phyloP scores from a whole-genome alignment of 2,888 invertebrate species.

The Arenicola marina region DNA sequence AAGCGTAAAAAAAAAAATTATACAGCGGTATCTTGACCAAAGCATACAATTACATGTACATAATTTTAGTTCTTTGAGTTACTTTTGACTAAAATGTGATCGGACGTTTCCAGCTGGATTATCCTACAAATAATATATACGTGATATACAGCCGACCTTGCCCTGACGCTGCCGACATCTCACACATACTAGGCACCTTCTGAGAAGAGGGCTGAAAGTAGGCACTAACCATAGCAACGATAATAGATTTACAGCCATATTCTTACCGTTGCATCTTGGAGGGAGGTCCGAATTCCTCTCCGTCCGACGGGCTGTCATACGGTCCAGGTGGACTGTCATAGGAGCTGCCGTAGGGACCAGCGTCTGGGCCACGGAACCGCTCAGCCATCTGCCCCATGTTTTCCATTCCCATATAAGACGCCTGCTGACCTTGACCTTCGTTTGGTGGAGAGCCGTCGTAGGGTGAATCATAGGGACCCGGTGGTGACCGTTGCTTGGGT shows the following conservation, averaged over 20 bases:
- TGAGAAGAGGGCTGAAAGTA: no score
- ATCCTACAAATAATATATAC: no score
- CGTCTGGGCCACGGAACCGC: neutral
- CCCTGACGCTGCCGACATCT: no score
- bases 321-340: conserved; percentile 49
- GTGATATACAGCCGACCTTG: no score
- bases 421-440: neutral
- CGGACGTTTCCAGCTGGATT: no score
- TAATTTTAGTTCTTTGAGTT: no score
- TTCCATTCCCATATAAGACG: neutral
- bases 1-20: neutral
- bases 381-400: neutral
- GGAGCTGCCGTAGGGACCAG: conserved; percentile 24
- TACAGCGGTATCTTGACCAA: neutral
- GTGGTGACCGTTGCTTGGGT: conserved; percentile 7
- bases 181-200: no score
- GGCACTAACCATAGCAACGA: no score
- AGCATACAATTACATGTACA: no score
- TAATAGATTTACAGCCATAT: no score
- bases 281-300: conserved; percentile 37
- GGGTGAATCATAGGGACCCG: conserved; percentile 21
- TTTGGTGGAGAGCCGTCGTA: conserved; percentile 1
- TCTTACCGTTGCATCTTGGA: conserved; percentile 18
- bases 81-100: no score
- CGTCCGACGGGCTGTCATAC: conserved; percentile 55